Evolutionary conservation across 2,113 vertebrate species (phyloP), one percentile per base, ranked within the genome.

Genomic region (Trogon surrucura): DNA sequence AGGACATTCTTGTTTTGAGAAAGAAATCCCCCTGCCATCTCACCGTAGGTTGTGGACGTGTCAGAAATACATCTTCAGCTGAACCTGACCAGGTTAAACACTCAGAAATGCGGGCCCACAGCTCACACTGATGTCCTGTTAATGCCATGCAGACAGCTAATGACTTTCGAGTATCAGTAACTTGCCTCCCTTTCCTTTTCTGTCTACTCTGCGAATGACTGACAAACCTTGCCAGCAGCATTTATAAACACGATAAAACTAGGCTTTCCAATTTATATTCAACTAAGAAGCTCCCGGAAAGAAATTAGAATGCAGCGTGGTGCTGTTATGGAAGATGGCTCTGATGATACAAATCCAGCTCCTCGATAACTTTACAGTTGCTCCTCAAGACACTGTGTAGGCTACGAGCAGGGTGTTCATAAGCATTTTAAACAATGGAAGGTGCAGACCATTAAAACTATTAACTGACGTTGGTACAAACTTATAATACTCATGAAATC

Each of bases 311-410:
- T 0, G 12, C 75, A 53, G 1, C 0, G 10, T 34, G 17, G 54
- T 48, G 41, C 53, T 72, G 19, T 19, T 50, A 29, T 1, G 3
- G 80, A 27, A 41, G 64, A 29, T n/a, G 41, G 51, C 26, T 62
- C 77, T 19, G 36, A 10, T 11, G 25, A 61, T 2, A 30, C 26
- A 72, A 71, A 79, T 18, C 20, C 70, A 75, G 25, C 11, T 74
- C 25, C 8, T 62, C 38, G n/a, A 58, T 3, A 7, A 30, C 54
- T 77, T 62, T 12, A 44, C 56, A 11, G 25, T 50, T 60, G 30
- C 32, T 9, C 6, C 45, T 48, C 0, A 1, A 78, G 51, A 50
- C 51, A 84, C 29, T 10, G 5, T 0, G 0, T 2, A 50, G 9
- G 3, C 51, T 32, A 20, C 25, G 38, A 15, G 16, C 45, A 30